Evolutionary conservation across 2,888 invertebrate species (phyloP).

Genomic region (Agrypnus murinus): DNA sequence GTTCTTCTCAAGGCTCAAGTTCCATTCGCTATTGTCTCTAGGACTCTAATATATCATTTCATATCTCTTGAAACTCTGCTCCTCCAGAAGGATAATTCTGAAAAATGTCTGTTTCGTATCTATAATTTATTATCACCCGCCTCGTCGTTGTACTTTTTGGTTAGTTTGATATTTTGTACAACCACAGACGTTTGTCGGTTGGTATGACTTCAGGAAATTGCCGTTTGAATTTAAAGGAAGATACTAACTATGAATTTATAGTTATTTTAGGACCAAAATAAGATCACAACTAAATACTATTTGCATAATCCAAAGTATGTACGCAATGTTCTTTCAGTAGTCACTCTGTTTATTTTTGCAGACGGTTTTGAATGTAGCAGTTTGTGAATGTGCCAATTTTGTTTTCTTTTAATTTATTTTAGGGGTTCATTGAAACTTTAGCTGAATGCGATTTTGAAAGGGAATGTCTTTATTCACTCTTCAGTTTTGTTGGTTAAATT

Average conservation of each 20-base stretch:
- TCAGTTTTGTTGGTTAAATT: neutral
- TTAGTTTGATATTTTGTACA: conserved; percentile 32
- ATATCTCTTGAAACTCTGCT: conserved; percentile 49
- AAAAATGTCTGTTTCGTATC: conserved; percentile 51
- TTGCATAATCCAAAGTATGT: conserved; percentile 64
- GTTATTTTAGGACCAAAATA: conserved; percentile 49
- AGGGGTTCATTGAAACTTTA: conserved; percentile 66
- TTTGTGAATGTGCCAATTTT: conserved; percentile 66
- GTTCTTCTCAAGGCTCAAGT: conserved; percentile 44
- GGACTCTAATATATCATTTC: conserved; percentile 50
- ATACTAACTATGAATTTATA: conserved; percentile 34
- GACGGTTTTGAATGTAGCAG: conserved; percentile 58
- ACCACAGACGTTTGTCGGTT: neutral
- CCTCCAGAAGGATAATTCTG: conserved; percentile 49
- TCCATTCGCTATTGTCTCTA: conserved; percentile 49
- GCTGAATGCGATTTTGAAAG: conserved; percentile 42
- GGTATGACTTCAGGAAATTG: neutral
- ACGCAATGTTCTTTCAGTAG: conserved; percentile 63
- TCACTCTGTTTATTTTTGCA: conserved; percentile 52
- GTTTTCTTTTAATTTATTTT: conserved; percentile 67
- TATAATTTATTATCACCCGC: conserved; percentile 47
- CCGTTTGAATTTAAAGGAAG: conserved; percentile 17
- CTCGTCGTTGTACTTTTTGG: conserved; percentile 36
- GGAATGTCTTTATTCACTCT: conserved; percentile 34
- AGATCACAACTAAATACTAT: conserved; percentile 55